Evolutionary conservation across 2,113 vertebrate genomes (phyloP).

Genomic region (Arothron firmamentum): DNA sequence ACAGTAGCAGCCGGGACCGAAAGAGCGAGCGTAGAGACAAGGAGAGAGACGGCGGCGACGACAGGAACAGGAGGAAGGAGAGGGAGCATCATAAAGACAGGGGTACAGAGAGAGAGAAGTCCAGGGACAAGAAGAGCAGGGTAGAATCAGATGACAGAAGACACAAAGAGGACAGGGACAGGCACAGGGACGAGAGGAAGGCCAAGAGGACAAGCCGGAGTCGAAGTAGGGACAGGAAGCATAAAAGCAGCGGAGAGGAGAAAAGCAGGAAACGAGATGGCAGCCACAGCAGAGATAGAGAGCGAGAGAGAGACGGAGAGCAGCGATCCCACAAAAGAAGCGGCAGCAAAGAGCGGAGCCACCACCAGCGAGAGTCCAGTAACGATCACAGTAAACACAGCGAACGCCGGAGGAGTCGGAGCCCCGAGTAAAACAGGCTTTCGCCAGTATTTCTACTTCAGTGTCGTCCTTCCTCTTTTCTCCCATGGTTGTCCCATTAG

Average conservation of each 20-base stretch:
- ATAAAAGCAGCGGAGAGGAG: constrained; percentile 75
- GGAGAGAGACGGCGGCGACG: constrained; percentile 86
- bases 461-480: constrained; percentile 24
- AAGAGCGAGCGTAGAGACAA: constrained; percentile 81
- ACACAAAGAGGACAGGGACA: constrained; percentile 85
- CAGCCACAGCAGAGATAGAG: constrained; percentile 77
- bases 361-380: constrained; percentile 80
- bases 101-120: constrained; percentile 79
- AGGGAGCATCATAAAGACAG: constrained; percentile 89
- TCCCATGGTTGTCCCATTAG: constrained; percentile 26
- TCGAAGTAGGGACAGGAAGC: constrained; percentile 80
- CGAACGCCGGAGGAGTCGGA: constrained; percentile 81
- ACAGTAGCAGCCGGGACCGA: constrained; percentile 62
- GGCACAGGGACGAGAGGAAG: constrained; percentile 85
- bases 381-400: constrained; percentile 83
- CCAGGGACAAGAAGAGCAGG: constrained; percentile 83
- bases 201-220: constrained; percentile 61
- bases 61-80: constrained; percentile 84
- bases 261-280: constrained; percentile 82
- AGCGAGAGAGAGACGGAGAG: constrained; percentile 79
- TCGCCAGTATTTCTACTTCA: constrained; percentile 34
- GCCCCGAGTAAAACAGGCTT: constrained; percentile 72
- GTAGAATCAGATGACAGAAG: constrained; percentile 83
- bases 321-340: constrained; percentile 84
- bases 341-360: constrained; percentile 83